Evolutionary conservation across 2,113 vertebrate species (phyloP), one percentile per base, ranked within the genome.

Genomic region (Aptenodytes patagonicus): DNA sequence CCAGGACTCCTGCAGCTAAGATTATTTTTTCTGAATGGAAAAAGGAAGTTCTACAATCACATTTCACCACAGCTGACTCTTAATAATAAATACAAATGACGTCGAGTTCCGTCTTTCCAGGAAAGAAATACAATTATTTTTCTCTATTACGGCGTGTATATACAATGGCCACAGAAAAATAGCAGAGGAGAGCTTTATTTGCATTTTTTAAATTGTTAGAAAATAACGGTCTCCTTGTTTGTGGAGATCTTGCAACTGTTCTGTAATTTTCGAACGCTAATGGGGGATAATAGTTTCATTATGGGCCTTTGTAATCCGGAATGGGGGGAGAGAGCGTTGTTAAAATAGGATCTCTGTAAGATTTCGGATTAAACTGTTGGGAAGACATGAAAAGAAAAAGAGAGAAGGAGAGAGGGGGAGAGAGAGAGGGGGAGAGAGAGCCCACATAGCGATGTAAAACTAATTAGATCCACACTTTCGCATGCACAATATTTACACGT

Each of bases 381-480:
- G 89, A 90, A 87, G 79, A 83, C 89, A 83, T 95, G 26, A 93
- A 93, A 93, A 91, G 94, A 92, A 96, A 86, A 93, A 90, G 55
- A 49, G 19, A 46, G 52, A 24, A 54, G 47, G 46, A 61, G 29
- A 65, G 52, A 32, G 57, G 49, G 32, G 38, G 89, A 58, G 78
- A 52, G 68, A 52, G 77, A 52, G 90, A 46, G 57, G 7, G 75
- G 75, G 51, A 61, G 73, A 95, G 52, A 10, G 20, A 89, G 87
- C 78, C 83, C 90, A n/a, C 73, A 91, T n/a, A 90, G 97, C 64
- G 47, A 89, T 97, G 96, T 90, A 95, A 97, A 94, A 85, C 93
- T 98, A 98, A 98, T 98, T 96, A 98, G 94, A 98, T 98, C 97
- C 98, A 98, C 96, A 97, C 94, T 87, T 93, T 94, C 93, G 72